Base-by-base conservation (phyloP, 2,888 invertebrate species). In the Catocala sponsa region DNA sequence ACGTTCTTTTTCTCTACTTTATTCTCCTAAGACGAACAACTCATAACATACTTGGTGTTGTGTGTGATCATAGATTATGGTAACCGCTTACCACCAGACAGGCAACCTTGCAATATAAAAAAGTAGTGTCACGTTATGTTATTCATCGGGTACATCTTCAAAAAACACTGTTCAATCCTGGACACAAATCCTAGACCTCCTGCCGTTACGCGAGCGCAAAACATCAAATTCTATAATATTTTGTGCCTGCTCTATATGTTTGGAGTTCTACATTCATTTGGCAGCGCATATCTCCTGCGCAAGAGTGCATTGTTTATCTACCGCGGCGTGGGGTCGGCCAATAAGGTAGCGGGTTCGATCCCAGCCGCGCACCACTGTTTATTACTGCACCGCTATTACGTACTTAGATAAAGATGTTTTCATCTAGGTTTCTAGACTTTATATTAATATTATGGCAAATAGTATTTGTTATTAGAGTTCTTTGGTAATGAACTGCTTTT, bases 311-410 rank as follows among this genome's bases (percentile, higher is more conserved):
- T 87, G 88, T 88, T 86, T 87, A 87, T 86, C 85, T 83, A 65
- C 76, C 82, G 70, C 86, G 76, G 88, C 86, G 86, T 86, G 86
- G 84, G 87, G 89, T 83, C 88, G 81, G 80, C 87, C 85, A 83
- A 89, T 89, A 89, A 88, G 88, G 90, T 85, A 88, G 86, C 85
- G 72, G 78, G 81, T 83, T 84, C 80, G 83, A 82, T 79, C 74
- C 82, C 74, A 69, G 68, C 70, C 65, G 74, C 65, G 68, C 74
- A 69, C 78, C 71, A 66, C 68, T 68, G 74, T 77, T 78, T 82
- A 80, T 80, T 78, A 76, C 76, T 62, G 74, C 68, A 68, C 63
- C 67, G 74, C 78, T 79, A 73, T 73, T 66, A 63, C 64, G 59
- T 67, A 72, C 64, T 70, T 67, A 67, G 70, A 72, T 76, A 77